Evolutionary conservation across 2,113 vertebrate species (phyloP).

Genomic region (Naja naja): DNA sequence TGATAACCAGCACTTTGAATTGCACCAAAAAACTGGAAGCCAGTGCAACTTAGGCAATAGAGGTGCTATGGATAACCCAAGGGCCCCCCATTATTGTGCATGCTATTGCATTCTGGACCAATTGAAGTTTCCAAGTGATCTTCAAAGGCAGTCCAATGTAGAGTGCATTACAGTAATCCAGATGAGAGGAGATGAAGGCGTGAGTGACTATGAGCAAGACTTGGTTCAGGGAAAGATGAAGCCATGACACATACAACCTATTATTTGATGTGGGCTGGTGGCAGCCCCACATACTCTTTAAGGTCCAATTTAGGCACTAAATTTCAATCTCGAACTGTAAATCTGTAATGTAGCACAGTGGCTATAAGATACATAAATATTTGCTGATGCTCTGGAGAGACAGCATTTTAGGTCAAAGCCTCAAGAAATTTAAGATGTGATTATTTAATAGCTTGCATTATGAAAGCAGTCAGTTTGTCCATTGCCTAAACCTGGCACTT

Average conservation of each 20-base stretch:
- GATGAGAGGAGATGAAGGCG: background rate
- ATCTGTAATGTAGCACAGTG: background rate
- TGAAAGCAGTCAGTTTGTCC: background rate
- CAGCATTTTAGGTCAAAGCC: rapidly evolving
- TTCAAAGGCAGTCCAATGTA: background rate
- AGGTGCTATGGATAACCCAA: background rate
- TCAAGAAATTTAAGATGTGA: rapidly evolving
- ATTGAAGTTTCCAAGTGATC: background rate
- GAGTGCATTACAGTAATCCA: background rate
- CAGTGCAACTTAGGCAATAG: background rate
- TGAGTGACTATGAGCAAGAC: background rate
- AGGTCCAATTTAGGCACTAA: background rate
- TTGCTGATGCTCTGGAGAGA: background rate
- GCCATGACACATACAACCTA: background rate
- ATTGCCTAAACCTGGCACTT: background rate
- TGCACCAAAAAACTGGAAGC: background rate
- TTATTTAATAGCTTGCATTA: background rate
- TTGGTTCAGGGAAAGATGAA: background rate
- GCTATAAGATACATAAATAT: background rate
- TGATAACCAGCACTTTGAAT: background rate
- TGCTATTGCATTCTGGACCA: background rate
- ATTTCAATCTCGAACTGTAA: background rate
- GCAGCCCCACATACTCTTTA: background rate
- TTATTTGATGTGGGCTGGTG: background rate
- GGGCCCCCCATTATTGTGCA: background rate